Evolutionary conservation across 1,140 invertebrate species (phyloP), one percentile per base, ranked within the genome.

Genomic region (Lordiphosa stackelbergi): DNA sequence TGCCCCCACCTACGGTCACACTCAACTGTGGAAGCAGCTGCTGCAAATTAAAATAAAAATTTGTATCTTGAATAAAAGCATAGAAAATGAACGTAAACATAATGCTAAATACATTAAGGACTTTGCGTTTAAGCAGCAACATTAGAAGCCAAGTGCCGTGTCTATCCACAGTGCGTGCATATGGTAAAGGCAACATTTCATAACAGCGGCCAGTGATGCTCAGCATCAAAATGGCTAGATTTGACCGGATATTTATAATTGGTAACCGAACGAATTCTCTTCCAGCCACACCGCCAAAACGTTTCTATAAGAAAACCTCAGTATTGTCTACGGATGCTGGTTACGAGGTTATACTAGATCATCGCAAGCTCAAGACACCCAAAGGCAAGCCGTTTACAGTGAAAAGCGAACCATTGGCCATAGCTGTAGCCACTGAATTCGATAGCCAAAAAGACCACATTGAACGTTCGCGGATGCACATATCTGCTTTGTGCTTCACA

Each of bases 361-460:
- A 95, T 81, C 90, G 92, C 22, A 95, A 95, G 87, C 87, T 98
- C 6, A 96, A 96, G 89, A 98, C 97, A 28, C 96, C 96, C 0
- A 91, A 91, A 75, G 96, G 95, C 4, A 90, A 91, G 53, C 77
- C 93, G 9, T 93, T 98, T 71, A 89, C 91, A 73, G 92, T 98
- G 0, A 90, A 92, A 22, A 96, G 91, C 88, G 95, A 98, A 89
- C 91, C 93, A n/a, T 88, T 99, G 34, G 97, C 97, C 10, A 89
- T 97, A 53, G 96, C 95, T 10, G 91, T 99, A 36, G 95, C 96
- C 3, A 91, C 93, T 43, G 97, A 99, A 91, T 99, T 97, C 95
- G 92, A 95, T 73, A 89, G 92, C n/a, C 96, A 98, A 86, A 91
- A 92, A 60, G 91, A 94, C 35, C 89, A 90, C 54, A 95, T 99